Conservation (phyloP, 2,113 vertebrate species). For the Odocoileus virginianus region DNA sequence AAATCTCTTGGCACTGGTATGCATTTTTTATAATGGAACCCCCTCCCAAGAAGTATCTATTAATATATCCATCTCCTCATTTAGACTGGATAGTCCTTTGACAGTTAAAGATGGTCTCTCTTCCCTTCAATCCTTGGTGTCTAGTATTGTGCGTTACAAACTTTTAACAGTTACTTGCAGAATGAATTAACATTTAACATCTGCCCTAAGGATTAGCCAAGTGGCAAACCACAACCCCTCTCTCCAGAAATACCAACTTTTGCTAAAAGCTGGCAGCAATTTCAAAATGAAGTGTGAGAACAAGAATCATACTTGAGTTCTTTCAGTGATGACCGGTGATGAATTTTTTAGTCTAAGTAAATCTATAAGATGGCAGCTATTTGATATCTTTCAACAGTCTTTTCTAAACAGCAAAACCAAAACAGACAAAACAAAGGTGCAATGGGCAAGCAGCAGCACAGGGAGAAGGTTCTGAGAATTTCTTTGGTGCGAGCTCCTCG, state of each 20-base stretch:
- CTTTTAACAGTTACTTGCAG: background rate
- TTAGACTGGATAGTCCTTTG: background rate
- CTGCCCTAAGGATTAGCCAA: background rate
- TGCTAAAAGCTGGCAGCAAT: background rate
- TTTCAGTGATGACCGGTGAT: background rate
- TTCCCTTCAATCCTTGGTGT: background rate
- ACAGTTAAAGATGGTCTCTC: background rate
- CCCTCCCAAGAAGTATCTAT: background rate
- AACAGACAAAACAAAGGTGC: background rate
- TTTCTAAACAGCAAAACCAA: background rate
- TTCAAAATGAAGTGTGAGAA: slow-evolving; percentile 24
- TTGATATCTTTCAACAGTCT: background rate
- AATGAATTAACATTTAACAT: background rate
- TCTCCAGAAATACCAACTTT: background rate
- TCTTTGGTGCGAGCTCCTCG: background rate
- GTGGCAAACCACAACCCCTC: background rate
- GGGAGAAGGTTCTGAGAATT: background rate
- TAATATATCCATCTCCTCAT: background rate
- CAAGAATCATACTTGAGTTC: background rate
- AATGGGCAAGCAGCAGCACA: background rate
- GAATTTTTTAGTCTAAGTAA: background rate
- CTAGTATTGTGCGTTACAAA: background rate
- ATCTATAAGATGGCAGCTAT: background rate
- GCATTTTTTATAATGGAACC: background rate
- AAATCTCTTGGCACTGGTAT: background rate